Conservation (phyloP, 2,113 vertebrate species). For the Agelaius tricolor region DNA sequence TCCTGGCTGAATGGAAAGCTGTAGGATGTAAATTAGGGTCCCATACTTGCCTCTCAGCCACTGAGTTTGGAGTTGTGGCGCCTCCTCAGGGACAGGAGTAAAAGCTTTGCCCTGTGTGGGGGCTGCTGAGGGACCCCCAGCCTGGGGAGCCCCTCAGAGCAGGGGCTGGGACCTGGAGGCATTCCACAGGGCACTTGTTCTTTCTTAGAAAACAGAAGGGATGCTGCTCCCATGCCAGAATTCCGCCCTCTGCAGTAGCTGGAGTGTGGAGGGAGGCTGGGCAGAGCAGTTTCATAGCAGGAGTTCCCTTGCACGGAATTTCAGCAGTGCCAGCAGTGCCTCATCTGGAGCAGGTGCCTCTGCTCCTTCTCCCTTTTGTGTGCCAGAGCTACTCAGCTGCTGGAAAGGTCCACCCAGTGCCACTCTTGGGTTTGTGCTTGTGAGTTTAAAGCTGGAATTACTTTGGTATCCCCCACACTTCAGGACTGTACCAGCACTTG, state of each 20-base stretch:
- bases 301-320: rapidly evolving
- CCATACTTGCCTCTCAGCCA: background rate
- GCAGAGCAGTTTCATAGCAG: rapidly evolving
- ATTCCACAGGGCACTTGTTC: background rate
- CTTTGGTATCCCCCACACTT: background rate
- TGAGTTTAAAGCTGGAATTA: background rate
- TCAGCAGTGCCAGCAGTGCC: background rate
- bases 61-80: background rate
- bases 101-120: background rate
- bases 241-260: background rate
- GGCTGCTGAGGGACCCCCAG: background rate
- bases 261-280: background rate
- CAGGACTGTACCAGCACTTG: background rate
- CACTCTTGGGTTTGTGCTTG: background rate
- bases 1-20: background rate
- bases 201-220: too few species aligned
- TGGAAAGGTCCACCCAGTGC: background rate
- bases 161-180: rapidly evolving
- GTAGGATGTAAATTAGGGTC: too few species aligned
- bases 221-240: background rate
- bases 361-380: background rate
- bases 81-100: background rate
- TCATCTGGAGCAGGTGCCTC: background rate
- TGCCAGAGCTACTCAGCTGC: background rate
- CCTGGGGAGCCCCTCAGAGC: background rate